These are phyloP conservation scores for Glyptemys insculpta DNA, from an alignment of 2,797 vertebrate species.

Conservation along the genomic window DNA sequence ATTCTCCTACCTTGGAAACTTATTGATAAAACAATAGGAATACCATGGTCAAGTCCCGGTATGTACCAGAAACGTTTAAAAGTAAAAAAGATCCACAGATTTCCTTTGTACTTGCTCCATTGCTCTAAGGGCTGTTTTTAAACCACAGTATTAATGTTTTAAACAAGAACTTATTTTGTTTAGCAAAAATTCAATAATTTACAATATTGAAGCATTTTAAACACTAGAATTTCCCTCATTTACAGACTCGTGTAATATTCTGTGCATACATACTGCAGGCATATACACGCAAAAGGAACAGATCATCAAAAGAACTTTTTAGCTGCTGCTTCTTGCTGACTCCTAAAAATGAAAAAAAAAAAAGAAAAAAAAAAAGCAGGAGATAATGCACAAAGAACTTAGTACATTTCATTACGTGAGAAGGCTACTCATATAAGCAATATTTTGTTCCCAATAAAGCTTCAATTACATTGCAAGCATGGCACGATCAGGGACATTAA, in stretches of 20 bases:
- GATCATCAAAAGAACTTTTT: conserved; percentile 99
- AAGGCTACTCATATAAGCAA: background rate
- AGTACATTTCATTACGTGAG: background rate
- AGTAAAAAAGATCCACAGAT: conserved; percentile 39
- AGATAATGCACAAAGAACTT: background rate
- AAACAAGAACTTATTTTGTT: conserved; percentile 62
- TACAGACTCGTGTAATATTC: conserved; percentile 75
- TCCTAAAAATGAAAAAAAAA: conserved; percentile 80
- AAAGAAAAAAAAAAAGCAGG: conserved; percentile 28
- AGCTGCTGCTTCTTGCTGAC: conserved; percentile 98
- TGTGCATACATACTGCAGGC: conserved; percentile 74
- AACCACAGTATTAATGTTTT: conserved; percentile 53
- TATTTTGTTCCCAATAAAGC: background rate
- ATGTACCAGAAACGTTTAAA: conserved; percentile 55
- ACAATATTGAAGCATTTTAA: conserved; percentile 85
- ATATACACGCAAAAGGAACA: conserved; percentile 58
- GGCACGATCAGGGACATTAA: background rate
- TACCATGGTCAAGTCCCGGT: background rate
- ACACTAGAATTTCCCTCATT: conserved; percentile 83
- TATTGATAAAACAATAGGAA: background rate
- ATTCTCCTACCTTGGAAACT: background rate
- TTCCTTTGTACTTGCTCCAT: conserved; percentile 36
- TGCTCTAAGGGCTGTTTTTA: conserved; percentile 54
- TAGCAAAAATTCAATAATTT: conserved; percentile 91
- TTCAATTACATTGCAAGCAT: background rate